Evolutionary conservation across 2,797 vertebrate genomes (phyloP), one percentile per base, ranked within the genome.

Genomic region (Hemibagrus guttatus): DNA sequence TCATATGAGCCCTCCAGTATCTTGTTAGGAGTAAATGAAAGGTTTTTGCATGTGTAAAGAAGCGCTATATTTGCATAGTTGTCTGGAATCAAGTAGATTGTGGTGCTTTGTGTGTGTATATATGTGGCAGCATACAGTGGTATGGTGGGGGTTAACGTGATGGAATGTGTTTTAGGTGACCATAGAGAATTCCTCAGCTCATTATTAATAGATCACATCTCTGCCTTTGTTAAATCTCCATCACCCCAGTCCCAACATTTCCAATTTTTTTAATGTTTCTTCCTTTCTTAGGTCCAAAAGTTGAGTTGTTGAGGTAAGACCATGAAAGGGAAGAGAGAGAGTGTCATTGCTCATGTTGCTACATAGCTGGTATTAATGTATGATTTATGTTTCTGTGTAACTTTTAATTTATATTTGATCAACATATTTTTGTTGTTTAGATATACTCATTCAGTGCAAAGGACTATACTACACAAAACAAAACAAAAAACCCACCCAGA

Each of bases 101-200:
- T 11, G 16, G 4, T 80, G 74, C 49, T 76, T 74, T 49, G 71
- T 31, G 58, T 72, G 23, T 49, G 46, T 49, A 49, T 49, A 49
- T 28, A 31, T 81, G 42, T 31, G 26, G 8, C 26, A 54, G 46
- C 4, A 61, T 49, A 90, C 90, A 90, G 90, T 90, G 92, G 94
- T 85, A 83, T 91, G 88, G 91, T 93, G 92, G 91, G 95, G 94
- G 94, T 96, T 95, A 95, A 95, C 92, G 92, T 90, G 89, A 88
- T 93, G 94, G 94, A 95, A 95, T 95, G 94, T 93, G 94, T 95
- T 95, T 93, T 91, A 91, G 95, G 93, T 95, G 92, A 93, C 93
- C 93, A 93, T 90, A 90, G 91, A 95, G 93, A 94, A 96, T 95
- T 95, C 95, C 94, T 95, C 93, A 93, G 92, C 93, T 92, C 89